Percentiles rank a stretch among this genome's conserved stretches.
These are phyloP conservation scores for Dicrurus megarhynchus DNA, from an alignment of 2,113 vertebrate genomes.

Conservation along the genomic window DNA sequence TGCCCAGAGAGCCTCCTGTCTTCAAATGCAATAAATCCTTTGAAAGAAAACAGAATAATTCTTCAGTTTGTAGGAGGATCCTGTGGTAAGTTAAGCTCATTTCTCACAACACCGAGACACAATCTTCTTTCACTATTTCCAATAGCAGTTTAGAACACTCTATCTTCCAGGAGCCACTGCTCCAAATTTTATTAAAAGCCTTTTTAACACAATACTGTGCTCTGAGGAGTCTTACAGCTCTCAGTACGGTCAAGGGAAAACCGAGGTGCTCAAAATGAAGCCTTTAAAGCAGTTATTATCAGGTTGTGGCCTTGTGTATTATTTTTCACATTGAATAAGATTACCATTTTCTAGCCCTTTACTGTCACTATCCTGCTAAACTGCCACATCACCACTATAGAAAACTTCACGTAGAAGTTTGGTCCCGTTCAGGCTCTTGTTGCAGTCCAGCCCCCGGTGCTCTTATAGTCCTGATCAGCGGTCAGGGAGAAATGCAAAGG, in stretches of 20 bases:
- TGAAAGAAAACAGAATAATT: not conserved
- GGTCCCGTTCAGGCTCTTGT: not conserved
- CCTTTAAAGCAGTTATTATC: not conserved
- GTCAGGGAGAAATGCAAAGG: not conserved
- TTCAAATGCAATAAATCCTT: not conserved
- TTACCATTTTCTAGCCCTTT: not conserved
- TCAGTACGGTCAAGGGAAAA: not conserved
- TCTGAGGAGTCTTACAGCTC: not conserved
- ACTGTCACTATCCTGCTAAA: not conserved
- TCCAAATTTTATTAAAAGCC: not conserved
- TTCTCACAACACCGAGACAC: not conserved
- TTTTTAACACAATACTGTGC: not conserved
- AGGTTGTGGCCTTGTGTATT: not conserved
- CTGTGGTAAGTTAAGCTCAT: not conserved
- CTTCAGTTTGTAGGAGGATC: not conserved
- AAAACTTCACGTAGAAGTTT: not conserved
- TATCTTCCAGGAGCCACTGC: not conserved
- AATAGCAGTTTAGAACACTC: not conserved
- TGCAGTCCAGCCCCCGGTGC: not conserved
- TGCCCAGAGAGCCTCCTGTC: not conserved
- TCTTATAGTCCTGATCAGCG: not conserved
- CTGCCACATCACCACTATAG: not conserved
- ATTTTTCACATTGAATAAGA: not conserved
- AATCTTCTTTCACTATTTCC: not conserved
- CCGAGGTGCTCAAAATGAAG: not conserved